Evolutionary conservation across 1,140 invertebrate species (phyloP), one percentile per base, ranked within the genome.

Genomic region (Macrocentrus cingulum): DNA sequence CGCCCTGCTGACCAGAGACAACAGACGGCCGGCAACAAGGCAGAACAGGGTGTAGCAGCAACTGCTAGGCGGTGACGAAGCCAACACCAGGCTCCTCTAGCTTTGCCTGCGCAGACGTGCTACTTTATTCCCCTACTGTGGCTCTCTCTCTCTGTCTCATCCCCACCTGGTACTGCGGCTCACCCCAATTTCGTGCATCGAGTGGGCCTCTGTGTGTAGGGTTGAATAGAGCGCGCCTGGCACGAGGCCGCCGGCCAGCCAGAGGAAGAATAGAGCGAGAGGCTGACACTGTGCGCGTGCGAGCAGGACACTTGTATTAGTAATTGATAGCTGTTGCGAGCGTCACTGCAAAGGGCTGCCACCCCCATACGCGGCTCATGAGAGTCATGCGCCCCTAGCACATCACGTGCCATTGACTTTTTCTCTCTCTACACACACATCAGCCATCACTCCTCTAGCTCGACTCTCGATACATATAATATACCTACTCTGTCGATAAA

Each of bases 401-500:
- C 56, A 56, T n/a, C n/a, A n/a, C n/a, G n/a, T n/a, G 44, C 61
- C 72, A 77, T 76, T 72, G 75, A 77, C 70, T 69, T 71, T n/a
- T n/a, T n/a, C n/a, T n/a, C n/a, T n/a, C n/a, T n/a, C n/a, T n/a
- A n/a, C n/a, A n/a, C n/a, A n/a, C n/a, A n/a, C n/a, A n/a, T n/a
- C n/a, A n/a, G n/a, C n/a, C n/a, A n/a, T n/a, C n/a, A n/a, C n/a
- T n/a, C n/a, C n/a, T n/a, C n/a, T n/a, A n/a, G n/a, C n/a, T n/a
- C n/a, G n/a, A n/a, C n/a, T n/a, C n/a, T n/a, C n/a, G n/a, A n/a
- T n/a, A n/a, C n/a, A n/a, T n/a, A n/a, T n/a, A n/a, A n/a, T n/a
- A n/a, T n/a, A n/a, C n/a, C n/a, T n/a, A n/a, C n/a, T n/a, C n/a
- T n/a, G n/a, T n/a, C n/a, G n/a, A n/a, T n/a, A n/a, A n/a, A n/a